Evolutionary conservation across 1,140 invertebrate species (phyloP).

Genomic region (Cepaea nemoralis): DNA sequence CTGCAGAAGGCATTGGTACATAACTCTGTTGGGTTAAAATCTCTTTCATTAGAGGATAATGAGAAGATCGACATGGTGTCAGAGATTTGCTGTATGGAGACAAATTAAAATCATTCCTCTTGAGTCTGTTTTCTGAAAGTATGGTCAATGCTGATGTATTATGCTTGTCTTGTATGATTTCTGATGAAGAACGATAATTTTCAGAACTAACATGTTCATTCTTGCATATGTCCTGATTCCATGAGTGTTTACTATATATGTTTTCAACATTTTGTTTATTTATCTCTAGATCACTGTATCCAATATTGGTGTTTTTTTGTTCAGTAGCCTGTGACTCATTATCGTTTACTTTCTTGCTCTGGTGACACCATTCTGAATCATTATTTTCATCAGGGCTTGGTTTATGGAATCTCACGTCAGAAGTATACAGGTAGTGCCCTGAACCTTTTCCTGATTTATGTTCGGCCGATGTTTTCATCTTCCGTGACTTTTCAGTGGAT

Average conservation of each 20-base stretch:
- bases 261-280: not conserved
- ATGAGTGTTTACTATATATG: not conserved
- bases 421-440: not conserved
- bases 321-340: not conserved
- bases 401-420: too few relatives aligned
- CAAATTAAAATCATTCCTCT: not conserved
- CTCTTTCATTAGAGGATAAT: slow-evolving; percentile 26
- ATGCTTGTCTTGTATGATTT: not conserved
- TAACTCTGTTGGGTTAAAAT: slow-evolving; percentile 15
- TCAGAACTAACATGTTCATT: not conserved
- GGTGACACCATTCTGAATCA: not conserved
- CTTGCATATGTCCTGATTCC: not conserved
- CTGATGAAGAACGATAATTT: not conserved
- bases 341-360: not conserved
- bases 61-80: not conserved
- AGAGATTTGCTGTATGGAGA: not conserved
- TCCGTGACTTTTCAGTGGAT: not conserved
- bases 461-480: not conserved
- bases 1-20: not conserved
- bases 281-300: not conserved
- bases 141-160: not conserved
- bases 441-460: not conserved
- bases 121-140: not conserved
- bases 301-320: not conserved
- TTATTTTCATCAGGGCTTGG: not conserved